Conservation (phyloP, 2,888 invertebrate species). For the Sepioteuthis lessoniana region DNA sequence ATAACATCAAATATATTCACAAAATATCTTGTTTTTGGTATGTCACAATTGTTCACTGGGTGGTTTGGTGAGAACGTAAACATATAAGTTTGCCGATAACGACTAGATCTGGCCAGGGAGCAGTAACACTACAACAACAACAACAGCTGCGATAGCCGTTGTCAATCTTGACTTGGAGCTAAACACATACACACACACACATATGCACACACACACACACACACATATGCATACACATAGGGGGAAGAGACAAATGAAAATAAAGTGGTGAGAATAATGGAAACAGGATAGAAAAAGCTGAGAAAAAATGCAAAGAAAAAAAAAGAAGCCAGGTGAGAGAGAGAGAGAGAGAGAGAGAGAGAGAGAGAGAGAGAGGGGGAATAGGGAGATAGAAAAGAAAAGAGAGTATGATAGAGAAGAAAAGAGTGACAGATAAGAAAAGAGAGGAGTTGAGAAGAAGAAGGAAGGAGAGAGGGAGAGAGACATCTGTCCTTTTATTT, state of each 20-base stretch:
- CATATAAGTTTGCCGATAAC: too few relatives aligned
- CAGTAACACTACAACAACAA: too few relatives aligned
- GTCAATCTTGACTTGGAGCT: too few relatives aligned
- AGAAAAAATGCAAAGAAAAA: not conserved
- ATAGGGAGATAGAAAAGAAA: not conserved
- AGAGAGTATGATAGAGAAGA: not conserved
- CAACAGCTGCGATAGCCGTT: too few relatives aligned
- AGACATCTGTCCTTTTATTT: too few relatives aligned
- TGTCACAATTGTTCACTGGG: too few relatives aligned
- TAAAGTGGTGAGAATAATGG: not conserved
- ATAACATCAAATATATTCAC: too few relatives aligned
- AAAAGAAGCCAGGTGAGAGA: not conserved
- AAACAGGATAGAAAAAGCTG: not conserved
- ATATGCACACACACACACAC: too few relatives aligned
- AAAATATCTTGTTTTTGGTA: too few relatives aligned
- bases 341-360: not conserved
- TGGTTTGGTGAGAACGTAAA: too few relatives aligned
- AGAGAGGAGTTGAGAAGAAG: too few relatives aligned
- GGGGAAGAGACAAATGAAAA: not conserved
- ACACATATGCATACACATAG: not conserved
- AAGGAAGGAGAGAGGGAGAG: not conserved
- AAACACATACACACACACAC: not conserved
- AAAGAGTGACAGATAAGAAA: not conserved
- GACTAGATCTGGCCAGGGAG: too few relatives aligned
- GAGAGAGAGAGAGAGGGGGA: not conserved